Evolutionary conservation across 2,797 vertebrate species (phyloP).

Genomic region (Spatula versicolor): DNA sequence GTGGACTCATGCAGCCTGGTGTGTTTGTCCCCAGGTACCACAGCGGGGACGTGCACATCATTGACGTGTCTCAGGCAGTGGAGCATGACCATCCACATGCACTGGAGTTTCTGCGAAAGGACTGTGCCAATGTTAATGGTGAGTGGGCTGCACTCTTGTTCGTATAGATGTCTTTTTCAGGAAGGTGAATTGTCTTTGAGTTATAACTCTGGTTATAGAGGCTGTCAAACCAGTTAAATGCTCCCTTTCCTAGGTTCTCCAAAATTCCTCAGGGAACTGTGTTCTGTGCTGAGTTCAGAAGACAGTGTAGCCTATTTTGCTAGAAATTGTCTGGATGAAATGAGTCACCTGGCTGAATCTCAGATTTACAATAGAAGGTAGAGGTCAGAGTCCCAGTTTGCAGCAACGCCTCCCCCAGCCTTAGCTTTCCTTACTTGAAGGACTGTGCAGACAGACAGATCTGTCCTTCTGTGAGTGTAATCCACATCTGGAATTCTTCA

Average conservation of each 20-base stretch:
- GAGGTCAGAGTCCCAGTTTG: background rate
- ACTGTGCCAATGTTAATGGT: slow-evolving; percentile 92
- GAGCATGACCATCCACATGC: slow-evolving; percentile 96
- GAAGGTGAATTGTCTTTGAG: background rate
- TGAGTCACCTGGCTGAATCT: background rate
- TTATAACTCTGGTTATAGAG: background rate
- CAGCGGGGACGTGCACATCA: slow-evolving; percentile 86
- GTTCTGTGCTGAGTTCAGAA: background rate
- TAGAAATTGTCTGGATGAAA: background rate
- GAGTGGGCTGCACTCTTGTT: background rate
- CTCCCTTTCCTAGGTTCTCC: background rate
- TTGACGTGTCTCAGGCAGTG: slow-evolving; percentile 95
- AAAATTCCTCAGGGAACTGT: background rate
- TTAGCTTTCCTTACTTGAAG: background rate
- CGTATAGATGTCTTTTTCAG: background rate
- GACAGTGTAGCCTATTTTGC: background rate
- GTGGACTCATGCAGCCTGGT: background rate
- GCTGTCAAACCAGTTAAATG: background rate
- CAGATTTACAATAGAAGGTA: background rate
- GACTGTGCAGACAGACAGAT: background rate
- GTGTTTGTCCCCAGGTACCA: slow-evolving; percentile 81
- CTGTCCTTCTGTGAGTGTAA: background rate
- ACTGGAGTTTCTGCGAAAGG: slow-evolving; percentile 93
- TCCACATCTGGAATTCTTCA: background rate
- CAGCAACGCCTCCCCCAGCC: rapidly evolving